Conservation (phyloP, 2,113 vertebrate species). For the Okapia johnstoni region DNA sequence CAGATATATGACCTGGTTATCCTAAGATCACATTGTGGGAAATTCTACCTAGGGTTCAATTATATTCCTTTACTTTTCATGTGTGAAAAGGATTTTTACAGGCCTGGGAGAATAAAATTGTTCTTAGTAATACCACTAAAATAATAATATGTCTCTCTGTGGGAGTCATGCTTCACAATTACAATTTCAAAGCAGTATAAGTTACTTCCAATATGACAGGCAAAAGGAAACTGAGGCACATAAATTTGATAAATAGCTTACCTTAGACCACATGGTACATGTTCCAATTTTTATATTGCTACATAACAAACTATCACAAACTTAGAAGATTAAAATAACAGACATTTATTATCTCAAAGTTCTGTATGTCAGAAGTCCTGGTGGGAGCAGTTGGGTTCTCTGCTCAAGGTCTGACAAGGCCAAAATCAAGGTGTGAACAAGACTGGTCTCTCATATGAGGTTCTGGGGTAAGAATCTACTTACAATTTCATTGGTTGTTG, state of each 20-base stretch:
- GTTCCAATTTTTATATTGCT: background rate
- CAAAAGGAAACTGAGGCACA: background rate
- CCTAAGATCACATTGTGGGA: background rate
- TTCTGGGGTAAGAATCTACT: background rate
- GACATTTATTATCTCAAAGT: background rate
- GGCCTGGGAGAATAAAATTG: background rate
- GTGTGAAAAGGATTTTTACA: background rate
- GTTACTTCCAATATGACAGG: background rate
- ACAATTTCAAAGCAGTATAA: background rate
- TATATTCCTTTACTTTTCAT: background rate
- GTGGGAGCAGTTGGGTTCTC: background rate
- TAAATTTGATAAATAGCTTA: background rate
- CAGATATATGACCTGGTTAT: background rate
- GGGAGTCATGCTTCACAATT: background rate
- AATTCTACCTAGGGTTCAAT: background rate
- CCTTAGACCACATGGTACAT: background rate
- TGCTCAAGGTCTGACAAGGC: background rate
- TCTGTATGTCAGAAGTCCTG: background rate
- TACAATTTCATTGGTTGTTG: background rate
- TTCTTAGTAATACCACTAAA: background rate
- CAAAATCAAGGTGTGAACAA: background rate
- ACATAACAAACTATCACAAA: background rate
- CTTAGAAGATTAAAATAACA: background rate
- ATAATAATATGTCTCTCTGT: background rate
- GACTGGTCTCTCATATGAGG: background rate